phyloP scores from a whole-genome alignment of 1,140 invertebrate genomes.

The Venturia canescens region DNA sequence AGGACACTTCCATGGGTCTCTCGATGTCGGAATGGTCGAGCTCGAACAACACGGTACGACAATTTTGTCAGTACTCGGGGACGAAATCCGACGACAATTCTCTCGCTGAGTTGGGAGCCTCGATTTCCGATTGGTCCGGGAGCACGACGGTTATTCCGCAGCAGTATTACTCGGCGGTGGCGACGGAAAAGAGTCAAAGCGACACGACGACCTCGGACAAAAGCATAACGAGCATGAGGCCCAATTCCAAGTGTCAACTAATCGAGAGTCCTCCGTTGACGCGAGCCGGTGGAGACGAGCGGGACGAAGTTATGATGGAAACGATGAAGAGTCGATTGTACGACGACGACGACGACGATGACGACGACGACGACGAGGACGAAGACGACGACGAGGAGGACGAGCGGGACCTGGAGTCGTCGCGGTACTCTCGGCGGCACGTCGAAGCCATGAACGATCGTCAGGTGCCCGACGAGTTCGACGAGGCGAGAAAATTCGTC shows the following conservation, averaged over 20 bases:
- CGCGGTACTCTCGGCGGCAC: conserved; percentile 20
- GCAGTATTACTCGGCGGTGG: conserved; percentile 67
- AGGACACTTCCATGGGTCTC: conserved; percentile 89
- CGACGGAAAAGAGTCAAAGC: conserved; percentile 72
- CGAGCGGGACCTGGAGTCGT: conserved; percentile 62
- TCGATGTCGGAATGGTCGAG: conserved; percentile 91
- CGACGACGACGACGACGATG: conserved; percentile 42
- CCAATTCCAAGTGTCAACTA: conserved; percentile 69
- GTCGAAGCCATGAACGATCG: conserved; percentile 17
- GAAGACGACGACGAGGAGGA: conserved; percentile 56
- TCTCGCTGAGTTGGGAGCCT: conserved; percentile 78
- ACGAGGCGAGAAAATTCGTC: conserved; percentile 69
- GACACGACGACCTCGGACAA: conserved; percentile 74
- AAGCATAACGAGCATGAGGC: conserved; percentile 70
- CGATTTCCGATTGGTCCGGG: conserved; percentile 80
- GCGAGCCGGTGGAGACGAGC: conserved; percentile 21
- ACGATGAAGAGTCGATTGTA: conserved; percentile 18
- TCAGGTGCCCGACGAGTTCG: conserved; percentile 61
- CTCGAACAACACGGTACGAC: conserved; percentile 86
- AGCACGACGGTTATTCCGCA: conserved; percentile 76
- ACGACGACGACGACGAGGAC: conserved; percentile 30
- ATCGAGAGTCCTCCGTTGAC: conserved; percentile 54
- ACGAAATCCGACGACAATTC: conserved; percentile 79
- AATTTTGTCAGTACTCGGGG: conserved; percentile 82
- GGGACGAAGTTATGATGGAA: neutral